These are phyloP conservation scores for Thymelicus sylvestris DNA, from an alignment of 2,888 invertebrate species.

Conservation along the genomic window DNA sequence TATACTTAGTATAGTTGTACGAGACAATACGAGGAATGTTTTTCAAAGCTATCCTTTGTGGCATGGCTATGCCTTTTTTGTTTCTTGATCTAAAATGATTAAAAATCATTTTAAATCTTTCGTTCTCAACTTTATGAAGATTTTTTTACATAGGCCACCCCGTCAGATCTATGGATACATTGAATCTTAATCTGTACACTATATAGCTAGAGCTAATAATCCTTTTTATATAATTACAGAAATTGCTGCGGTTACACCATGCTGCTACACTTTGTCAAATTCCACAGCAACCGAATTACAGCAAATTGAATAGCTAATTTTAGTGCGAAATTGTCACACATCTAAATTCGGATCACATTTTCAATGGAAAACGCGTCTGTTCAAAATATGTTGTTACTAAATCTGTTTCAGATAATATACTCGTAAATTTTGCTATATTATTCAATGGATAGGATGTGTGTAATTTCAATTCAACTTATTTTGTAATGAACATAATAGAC, in stretches of 20 bases:
- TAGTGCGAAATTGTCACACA: conserved; percentile 11
- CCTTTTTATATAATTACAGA: conserved; percentile 16
- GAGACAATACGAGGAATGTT: no score
- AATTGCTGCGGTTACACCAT: conserved; percentile 14
- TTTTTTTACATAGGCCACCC: no score
- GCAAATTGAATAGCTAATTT: conserved; percentile 34
- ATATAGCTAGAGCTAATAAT: neutral
- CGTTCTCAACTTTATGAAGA: no score
- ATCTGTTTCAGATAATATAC: neutral
- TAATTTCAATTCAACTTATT: no score
- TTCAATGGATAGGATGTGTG: neutral
- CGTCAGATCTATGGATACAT: neutral
- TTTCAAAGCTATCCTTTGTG: no score
- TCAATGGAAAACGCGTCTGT: neutral
- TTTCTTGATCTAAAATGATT: no score
- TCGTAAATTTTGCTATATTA: neutral
- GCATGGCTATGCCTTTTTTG: no score
- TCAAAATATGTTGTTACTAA: neutral
- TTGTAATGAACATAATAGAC: no score
- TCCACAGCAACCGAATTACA: conserved; percentile 19
- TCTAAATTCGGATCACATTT: conserved; percentile 24
- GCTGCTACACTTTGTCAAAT: conserved; percentile 13
- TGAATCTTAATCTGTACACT: no score
- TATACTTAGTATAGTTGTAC: no score
- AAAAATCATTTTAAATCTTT: no score